Evolutionary conservation across 1,140 invertebrate species (phyloP).

Genomic region (Brachystomella parvula): DNA sequence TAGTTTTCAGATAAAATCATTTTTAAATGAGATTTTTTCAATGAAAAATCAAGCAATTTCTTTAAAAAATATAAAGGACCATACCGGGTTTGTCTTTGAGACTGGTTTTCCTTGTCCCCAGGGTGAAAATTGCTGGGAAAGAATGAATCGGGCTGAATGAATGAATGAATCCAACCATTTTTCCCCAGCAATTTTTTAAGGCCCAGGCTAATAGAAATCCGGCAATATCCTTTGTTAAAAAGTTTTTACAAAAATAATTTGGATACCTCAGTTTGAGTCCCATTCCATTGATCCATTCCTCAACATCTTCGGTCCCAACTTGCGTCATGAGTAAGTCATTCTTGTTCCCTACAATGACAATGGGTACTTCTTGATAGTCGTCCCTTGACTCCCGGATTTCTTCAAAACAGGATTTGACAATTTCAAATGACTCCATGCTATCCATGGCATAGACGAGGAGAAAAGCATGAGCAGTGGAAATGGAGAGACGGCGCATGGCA

Average conservation of each 20-base stretch:
- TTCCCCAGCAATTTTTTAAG: neutral
- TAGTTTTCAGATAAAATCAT: no score
- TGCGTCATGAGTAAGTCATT: conserved; percentile 41
- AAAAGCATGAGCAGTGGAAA: conserved; percentile 82
- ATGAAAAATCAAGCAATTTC: no score
- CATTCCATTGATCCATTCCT: conserved; percentile 69
- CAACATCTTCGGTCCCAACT: conserved; percentile 65
- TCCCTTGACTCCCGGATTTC: conserved; percentile 48
- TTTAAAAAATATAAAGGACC: no score
- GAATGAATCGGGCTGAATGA: no score
- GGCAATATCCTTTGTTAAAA: neutral
- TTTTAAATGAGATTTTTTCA: no score
- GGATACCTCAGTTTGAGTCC: conserved; percentile 58
- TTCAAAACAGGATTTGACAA: conserved; percentile 64
- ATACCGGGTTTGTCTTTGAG: no score
- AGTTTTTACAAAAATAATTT: conserved; percentile 5
- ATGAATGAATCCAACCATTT: neutral
- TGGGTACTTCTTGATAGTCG: conserved; percentile 43
- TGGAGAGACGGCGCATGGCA: conserved; percentile 58
- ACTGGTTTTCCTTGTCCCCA: no score
- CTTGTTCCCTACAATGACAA: conserved; percentile 31
- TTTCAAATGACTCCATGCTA: conserved; percentile 62
- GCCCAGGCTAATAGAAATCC: neutral
- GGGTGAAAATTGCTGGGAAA: no score
- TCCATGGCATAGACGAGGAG: conserved; percentile 81